Percentiles rank a stretch among this genome's conserved stretches.
phyloP scores from a whole-genome alignment of 2,888 invertebrate species.

The Glaucopsyche alexis region DNA sequence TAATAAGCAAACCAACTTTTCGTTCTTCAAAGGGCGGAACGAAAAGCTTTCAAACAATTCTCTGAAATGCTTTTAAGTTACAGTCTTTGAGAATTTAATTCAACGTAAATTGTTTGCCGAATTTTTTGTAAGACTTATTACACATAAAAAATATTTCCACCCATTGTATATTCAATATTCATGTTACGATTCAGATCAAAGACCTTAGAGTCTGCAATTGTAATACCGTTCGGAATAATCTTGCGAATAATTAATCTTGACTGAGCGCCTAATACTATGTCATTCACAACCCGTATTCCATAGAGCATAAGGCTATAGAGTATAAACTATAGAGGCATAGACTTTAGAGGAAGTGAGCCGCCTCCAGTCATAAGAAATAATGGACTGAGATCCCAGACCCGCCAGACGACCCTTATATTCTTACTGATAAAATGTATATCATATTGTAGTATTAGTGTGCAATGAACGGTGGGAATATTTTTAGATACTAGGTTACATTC shows the following conservation, averaged over 20 bases:
- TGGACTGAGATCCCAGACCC: no score
- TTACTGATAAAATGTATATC: no score
- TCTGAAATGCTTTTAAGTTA: not conserved
- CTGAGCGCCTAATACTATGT: constrained; percentile 38
- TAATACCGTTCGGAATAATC: constrained; percentile 38
- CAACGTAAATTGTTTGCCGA: not conserved
- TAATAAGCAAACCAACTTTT: not conserved
- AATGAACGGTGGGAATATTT: no score
- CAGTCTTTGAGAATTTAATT: not conserved
- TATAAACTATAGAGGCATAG: not conserved
- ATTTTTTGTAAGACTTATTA: not conserved
- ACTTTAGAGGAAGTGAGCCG: constrained; percentile 31
- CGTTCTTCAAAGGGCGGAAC: not conserved
- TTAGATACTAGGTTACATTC: no score
- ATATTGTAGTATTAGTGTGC: no score
- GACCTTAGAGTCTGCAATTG: constrained; percentile 36
- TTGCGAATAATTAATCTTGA: constrained; percentile 39
- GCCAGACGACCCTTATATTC: no score
- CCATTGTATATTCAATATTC: constrained; percentile 21
- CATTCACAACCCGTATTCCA: constrained; percentile 31
- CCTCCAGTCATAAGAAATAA: constrained; percentile 37
- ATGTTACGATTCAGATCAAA: constrained; percentile 32
- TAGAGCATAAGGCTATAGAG: not conserved
- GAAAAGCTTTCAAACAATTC: not conserved
- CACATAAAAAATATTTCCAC: constrained; percentile 7